Base-by-base conservation (phyloP, 2,888 invertebrate genomes). In the Anoplius nigerrimus region DNA sequence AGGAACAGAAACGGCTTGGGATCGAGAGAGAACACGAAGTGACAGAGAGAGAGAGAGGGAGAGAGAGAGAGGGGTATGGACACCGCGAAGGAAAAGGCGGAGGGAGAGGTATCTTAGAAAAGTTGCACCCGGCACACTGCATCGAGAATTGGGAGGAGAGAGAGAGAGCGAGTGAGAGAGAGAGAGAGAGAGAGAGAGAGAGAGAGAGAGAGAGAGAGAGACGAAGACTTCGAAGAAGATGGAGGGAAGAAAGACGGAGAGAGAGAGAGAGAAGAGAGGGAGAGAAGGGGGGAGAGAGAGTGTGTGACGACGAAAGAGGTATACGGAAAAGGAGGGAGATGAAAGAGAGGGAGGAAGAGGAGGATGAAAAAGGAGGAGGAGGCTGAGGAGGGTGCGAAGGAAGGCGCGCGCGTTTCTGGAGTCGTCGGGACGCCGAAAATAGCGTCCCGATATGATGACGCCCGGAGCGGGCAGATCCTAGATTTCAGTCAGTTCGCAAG, bases 401-500 rank as follows among this genome's bases (percentile, higher is more conserved):
- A 34, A 34, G 34, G 34, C 74, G 77, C 78, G 76, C 79, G 82
- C 80, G 82, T 81, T 86, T 87, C 87, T 87, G 87, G 87, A 87
- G 87, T 87, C 87, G 87, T 87, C 83, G 87, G 86, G 86, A 84
- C 82, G 86, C 87, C 86, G 84, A 88, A 88, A 88, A 88, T 88
- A 88, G 88, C 87, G 84, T 84, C 84, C 84, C 87, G 85, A 87
- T 88, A 87, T 86, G 88, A 88, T 86, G 88, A 88, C 84, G 88
- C 86, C 87, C 88, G 84, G 86, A 84, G 82, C 84, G 79, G 78
- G 72, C 83, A 84, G 86, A 84, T 88, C 85, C 87, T 87, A 87
- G 88, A 87, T 88, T 88, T 88, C 88, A 88, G 88, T 88, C 87
- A 88, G 88, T 88, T 88, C 84, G 87, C 87, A 88, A 87, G 86